phyloP scores from a whole-genome alignment of 2,113 vertebrate species.

The Rhinichthys klamathensis region DNA sequence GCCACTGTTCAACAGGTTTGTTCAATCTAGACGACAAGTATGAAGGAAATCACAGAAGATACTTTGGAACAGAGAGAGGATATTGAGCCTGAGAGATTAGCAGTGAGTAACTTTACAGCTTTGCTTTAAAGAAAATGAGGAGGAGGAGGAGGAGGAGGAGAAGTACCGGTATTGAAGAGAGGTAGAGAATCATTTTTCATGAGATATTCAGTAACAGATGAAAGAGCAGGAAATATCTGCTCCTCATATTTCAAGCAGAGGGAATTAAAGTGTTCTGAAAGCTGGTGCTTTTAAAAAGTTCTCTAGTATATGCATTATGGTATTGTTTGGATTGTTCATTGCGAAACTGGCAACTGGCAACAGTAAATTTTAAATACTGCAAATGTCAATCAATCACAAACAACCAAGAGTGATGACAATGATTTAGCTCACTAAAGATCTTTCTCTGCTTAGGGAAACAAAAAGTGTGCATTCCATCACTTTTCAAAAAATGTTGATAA shows the following conservation, averaged over 20 bases:
- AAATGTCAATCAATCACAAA: not conserved
- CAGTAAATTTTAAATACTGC: too few relatives aligned
- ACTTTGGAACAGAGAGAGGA: not conserved
- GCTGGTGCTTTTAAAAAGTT: not conserved
- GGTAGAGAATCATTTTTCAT: not conserved
- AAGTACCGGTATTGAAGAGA: not conserved
- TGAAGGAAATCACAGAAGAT: not conserved
- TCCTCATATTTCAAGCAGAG: not conserved
- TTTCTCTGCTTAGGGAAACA: not conserved
- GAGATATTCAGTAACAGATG: not conserved
- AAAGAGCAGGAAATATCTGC: conserved; percentile 1
- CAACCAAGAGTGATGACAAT: not conserved
- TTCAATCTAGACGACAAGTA: not conserved
- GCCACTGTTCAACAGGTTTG: not conserved
- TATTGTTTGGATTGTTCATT: not conserved
- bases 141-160: not conserved
- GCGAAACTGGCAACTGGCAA: not conserved
- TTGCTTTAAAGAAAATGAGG: not conserved
- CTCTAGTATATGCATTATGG: not conserved
- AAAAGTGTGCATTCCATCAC: not conserved
- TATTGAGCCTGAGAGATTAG: not conserved
- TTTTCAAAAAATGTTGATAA: not conserved
- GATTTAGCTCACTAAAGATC: not conserved
- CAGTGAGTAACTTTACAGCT: not conserved
- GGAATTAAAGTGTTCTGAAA: not conserved